Percentiles rank a stretch among this genome's conserved stretches.
These are phyloP conservation scores for Melangyna quadrimaculata DNA, from an alignment of 2,888 invertebrate genomes.

Conservation along the genomic window DNA sequence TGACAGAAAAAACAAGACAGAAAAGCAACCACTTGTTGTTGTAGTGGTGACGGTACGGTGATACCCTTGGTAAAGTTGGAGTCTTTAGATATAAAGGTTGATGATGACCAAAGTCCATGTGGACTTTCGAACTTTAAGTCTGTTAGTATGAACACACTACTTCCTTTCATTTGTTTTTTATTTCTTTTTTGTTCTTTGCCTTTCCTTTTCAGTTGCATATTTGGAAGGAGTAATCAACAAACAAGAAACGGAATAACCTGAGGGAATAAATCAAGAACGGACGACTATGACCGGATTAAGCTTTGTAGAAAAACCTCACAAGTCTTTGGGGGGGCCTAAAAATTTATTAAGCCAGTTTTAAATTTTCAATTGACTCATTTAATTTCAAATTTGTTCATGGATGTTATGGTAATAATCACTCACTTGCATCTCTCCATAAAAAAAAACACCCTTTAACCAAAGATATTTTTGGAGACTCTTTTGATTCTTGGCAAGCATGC, in stretches of 20 bases:
- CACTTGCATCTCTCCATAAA: too few relatives aligned
- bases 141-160: neutral
- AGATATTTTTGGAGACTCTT: too few relatives aligned
- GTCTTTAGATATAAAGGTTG: conserved; percentile 16
- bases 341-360: too few relatives aligned
- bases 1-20: conserved; percentile 34
- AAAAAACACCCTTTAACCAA: too few relatives aligned
- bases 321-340: neutral
- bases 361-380: too few relatives aligned
- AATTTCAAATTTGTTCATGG: too few relatives aligned
- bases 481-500: too few relatives aligned
- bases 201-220: conserved; percentile 28
- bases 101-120: conserved; percentile 37
- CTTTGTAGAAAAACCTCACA: neutral
- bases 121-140: conserved; percentile 37
- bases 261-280: neutral
- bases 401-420: too few relatives aligned
- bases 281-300: neutral
- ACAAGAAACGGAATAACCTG: conserved; percentile 30
- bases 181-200: neutral
- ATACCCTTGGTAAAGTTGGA: conserved; percentile 5
- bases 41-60: neutral
- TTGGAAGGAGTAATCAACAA: conserved; percentile 45
- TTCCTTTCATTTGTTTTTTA: conserved; percentile 6
- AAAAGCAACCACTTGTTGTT: conserved; percentile 4